Conservation (phyloP, 2,888 invertebrate species). For the Nycteola revayana region DNA sequence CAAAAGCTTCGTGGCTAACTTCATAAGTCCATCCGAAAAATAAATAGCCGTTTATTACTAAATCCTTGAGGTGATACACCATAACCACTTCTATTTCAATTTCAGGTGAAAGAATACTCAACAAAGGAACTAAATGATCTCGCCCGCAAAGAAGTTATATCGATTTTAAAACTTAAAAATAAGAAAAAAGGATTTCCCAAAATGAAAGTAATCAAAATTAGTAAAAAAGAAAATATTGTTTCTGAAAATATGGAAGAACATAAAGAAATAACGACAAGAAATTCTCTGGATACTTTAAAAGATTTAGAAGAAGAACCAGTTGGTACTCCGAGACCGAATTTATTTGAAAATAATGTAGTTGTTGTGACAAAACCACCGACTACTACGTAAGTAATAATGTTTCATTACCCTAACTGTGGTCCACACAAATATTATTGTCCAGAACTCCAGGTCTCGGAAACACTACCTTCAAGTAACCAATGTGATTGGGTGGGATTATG, state of each 20-base stretch:
- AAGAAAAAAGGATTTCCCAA: slow-evolving; percentile 43
- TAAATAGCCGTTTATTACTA: too few relatives aligned
- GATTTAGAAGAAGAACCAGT: slow-evolving; percentile 69
- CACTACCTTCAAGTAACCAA: too few relatives aligned
- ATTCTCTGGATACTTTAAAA: slow-evolving; percentile 47
- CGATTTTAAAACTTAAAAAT: slow-evolving; percentile 48
- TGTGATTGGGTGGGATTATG: too few relatives aligned
- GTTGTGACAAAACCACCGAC: slow-evolving; percentile 52
- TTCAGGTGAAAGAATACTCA: slow-evolving; percentile 68
- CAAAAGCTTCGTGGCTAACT: too few relatives aligned
- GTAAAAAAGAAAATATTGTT: slow-evolving; percentile 14
- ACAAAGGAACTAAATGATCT: slow-evolving; percentile 67
- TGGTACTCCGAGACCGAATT: slow-evolving; percentile 56
- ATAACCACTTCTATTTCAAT: too few relatives aligned
- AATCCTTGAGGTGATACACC: too few relatives aligned
- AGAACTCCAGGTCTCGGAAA: too few relatives aligned
- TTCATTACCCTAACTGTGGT: too few relatives aligned
- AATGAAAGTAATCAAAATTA: slow-evolving; percentile 9
- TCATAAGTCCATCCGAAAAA: too few relatives aligned
- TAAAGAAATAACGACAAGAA: slow-evolving; percentile 43
- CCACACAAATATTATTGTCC: too few relatives aligned
- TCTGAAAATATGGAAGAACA: slow-evolving; percentile 24
- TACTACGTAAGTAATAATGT: slow-evolving; percentile 44
- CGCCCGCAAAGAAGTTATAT: slow-evolving; percentile 55
- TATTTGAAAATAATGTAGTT: slow-evolving; percentile 56